Evolutionary conservation across 2,888 invertebrate genomes (phyloP).

Genomic region (Dioctria rufipes): DNA sequence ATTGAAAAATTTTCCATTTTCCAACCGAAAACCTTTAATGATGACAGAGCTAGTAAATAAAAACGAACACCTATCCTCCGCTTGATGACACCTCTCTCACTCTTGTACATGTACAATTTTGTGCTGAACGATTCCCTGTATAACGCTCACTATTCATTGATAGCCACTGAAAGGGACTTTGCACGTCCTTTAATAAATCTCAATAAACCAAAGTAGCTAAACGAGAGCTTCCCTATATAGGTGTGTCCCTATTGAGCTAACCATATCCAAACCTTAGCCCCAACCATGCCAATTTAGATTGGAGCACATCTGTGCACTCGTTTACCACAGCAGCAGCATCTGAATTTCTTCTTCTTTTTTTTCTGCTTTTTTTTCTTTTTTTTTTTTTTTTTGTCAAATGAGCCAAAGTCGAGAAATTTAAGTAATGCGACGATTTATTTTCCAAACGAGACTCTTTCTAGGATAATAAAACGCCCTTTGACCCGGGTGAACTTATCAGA

Average conservation of each 20-base stretch:
- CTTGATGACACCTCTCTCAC: too few relatives aligned
- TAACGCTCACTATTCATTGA: neutral
- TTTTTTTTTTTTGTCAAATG: slow-evolving; percentile 23
- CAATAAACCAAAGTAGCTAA: slow-evolving; percentile 14
- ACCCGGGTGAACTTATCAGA: slow-evolving; percentile 17
- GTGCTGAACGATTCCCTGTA: too few relatives aligned
- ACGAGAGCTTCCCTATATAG: neutral
- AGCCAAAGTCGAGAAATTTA: slow-evolving; percentile 6
- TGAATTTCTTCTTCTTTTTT: too few relatives aligned
- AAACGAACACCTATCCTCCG: too few relatives aligned
- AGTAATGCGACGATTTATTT: slow-evolving; percentile 29
- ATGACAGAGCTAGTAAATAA: too few relatives aligned
- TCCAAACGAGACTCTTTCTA: slow-evolving; percentile 16
- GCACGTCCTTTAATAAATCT: slow-evolving; percentile 28
- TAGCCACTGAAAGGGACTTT: neutral
- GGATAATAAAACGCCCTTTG: slow-evolving; percentile 28
- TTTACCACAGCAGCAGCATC: neutral
- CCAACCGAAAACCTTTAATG: too few relatives aligned
- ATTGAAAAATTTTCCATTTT: too few relatives aligned
- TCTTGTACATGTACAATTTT: too few relatives aligned
- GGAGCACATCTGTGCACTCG: neutral
- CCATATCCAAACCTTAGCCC: neutral
- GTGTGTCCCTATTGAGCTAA: too few relatives aligned
- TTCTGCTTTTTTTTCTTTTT: too few relatives aligned
- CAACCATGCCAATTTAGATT: neutral